phyloP scores from a whole-genome alignment of 2,113 vertebrate genomes.

The Myotis brandtii region DNA sequence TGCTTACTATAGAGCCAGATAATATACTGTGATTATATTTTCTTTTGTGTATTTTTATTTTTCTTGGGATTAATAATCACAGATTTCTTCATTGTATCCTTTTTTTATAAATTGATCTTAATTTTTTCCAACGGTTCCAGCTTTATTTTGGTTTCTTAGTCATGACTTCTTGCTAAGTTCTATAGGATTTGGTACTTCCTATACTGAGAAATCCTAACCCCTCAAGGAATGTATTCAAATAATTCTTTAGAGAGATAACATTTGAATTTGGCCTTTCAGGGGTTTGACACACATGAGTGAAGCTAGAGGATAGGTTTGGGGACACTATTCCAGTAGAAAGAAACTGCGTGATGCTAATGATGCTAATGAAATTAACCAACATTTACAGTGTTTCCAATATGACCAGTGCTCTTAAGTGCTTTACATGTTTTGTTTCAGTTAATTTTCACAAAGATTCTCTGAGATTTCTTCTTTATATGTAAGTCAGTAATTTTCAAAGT shows the following conservation, averaged over 20 bases:
- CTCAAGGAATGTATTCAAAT: background rate
- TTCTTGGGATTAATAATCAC: background rate
- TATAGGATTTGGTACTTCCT: background rate
- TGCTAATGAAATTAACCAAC: background rate
- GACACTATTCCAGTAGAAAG: background rate
- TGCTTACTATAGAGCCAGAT: background rate
- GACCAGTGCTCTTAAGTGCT: background rate
- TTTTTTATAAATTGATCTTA: background rate
- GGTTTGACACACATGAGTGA: background rate
- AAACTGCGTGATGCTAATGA: background rate
- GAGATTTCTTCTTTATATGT: background rate
- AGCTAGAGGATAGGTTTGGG: background rate
- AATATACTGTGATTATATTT: background rate
- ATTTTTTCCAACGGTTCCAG: background rate
- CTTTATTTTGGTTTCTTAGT: background rate
- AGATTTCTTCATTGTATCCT: background rate
- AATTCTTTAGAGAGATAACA: background rate
- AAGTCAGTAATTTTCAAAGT: background rate
- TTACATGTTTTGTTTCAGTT: background rate
- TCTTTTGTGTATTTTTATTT: background rate
- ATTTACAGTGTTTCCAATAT: background rate
- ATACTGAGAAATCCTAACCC: background rate
- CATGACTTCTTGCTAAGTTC: background rate
- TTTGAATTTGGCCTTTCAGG: background rate
- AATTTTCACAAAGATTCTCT: background rate